phyloP scores from a whole-genome alignment of 1,140 invertebrate species.

The Pogonomyrmex barbatus region DNA sequence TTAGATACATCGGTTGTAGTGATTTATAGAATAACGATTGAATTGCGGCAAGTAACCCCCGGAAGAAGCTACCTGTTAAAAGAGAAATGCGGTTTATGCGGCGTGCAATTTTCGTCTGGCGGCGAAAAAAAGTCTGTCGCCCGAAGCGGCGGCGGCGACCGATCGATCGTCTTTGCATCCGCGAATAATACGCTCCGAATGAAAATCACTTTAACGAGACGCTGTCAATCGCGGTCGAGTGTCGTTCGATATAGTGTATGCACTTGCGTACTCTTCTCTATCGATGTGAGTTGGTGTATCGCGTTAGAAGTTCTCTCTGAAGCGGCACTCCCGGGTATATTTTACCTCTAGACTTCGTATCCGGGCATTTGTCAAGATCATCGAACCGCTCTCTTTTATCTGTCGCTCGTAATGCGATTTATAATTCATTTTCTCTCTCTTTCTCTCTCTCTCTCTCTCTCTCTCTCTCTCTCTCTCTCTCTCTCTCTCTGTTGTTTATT shows the following conservation, averaged over 20 bases:
- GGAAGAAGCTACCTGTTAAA: not conserved
- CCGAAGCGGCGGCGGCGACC: not conserved
- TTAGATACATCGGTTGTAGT: no score
- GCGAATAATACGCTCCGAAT: slow-evolving; percentile 42
- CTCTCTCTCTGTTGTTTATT: slow-evolving; percentile 41
- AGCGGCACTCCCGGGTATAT: slow-evolving; percentile 56
- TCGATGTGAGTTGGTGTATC: not conserved
- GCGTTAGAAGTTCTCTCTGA: slow-evolving; percentile 56
- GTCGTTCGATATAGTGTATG: slow-evolving; percentile 25
- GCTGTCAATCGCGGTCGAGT: slow-evolving; percentile 48
- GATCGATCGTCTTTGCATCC: slow-evolving; percentile 48
- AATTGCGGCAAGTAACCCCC: not conserved
- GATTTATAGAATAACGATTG: not conserved
- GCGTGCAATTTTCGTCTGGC: not conserved
- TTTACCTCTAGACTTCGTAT: slow-evolving; percentile 65
- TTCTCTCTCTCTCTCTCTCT: not conserved
- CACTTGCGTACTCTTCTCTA: not conserved
- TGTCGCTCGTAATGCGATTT: slow-evolving; percentile 25
- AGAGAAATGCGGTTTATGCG: not conserved
- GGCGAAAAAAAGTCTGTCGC: slow-evolving; percentile 23
- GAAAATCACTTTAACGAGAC: slow-evolving; percentile 56
- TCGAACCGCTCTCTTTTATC: slow-evolving; percentile 61
- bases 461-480: not conserved
- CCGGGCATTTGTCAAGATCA: slow-evolving; percentile 58
- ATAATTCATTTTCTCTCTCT: slow-evolving; percentile 32